Conservation (phyloP, 2,113 vertebrate genomes). For the Zapus hudsonius region DNA sequence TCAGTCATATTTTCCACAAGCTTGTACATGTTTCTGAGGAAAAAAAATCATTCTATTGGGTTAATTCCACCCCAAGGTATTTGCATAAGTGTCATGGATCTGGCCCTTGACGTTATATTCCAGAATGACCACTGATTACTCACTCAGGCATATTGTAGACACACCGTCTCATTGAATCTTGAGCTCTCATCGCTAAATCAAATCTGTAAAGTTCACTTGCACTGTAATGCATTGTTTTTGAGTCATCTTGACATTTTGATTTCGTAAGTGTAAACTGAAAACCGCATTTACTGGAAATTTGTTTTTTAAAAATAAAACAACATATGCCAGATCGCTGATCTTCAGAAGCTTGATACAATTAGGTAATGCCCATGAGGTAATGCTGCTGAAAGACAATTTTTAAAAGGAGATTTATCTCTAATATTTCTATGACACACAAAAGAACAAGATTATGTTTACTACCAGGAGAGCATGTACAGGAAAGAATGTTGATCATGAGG, state of each 20-base stretch:
- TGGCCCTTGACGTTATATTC: conserved; percentile 75
- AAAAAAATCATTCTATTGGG: conserved; percentile 21
- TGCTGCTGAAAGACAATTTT: conserved; percentile 72
- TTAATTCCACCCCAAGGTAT: conserved; percentile 60
- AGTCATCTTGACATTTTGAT: conserved; percentile 82
- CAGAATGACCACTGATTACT: conserved; percentile 63
- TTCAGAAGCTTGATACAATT: conserved; percentile 85
- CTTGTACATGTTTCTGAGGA: conserved; percentile 30
- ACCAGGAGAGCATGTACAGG: background rate
- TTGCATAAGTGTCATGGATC: conserved; percentile 44
- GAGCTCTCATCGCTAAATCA: conserved; percentile 80
- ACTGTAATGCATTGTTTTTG: conserved; percentile 83
- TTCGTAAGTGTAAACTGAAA: conserved; percentile 83
- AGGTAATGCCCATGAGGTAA: conserved; percentile 79
- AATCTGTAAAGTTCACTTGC: conserved; percentile 84
- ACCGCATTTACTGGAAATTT: conserved; percentile 84
- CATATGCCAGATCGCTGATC: conserved; percentile 85
- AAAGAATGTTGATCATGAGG: background rate
- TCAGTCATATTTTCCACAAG: conserved; percentile 41
- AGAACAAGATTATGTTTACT: background rate
- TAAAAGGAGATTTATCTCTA: conserved; percentile 75
- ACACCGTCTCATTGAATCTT: conserved; percentile 64
- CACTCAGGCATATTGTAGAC: conserved; percentile 67
- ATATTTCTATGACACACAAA: conserved; percentile 44
- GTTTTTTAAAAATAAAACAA: conserved; percentile 82